Conservation (phyloP, 2,888 invertebrate genomes). For the Leuctra nigra region DNA sequence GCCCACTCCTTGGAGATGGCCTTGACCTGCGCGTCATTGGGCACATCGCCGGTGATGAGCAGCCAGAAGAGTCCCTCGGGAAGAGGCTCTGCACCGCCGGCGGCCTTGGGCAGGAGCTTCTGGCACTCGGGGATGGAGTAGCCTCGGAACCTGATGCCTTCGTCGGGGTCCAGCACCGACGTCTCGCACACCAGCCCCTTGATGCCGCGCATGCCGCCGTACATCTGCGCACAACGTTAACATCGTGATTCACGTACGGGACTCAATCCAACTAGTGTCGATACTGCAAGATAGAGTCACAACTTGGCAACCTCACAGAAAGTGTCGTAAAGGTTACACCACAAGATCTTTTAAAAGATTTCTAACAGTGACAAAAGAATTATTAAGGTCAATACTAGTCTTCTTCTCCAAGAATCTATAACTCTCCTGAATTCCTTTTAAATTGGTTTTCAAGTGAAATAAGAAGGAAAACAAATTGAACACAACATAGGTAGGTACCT, state of each 20-base stretch:
- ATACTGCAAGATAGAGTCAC: too few relatives aligned
- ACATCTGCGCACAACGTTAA: constrained; percentile 22
- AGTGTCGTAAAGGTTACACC: too few relatives aligned
- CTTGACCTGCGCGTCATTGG: constrained; percentile 61
- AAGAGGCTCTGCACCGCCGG: constrained; percentile 73
- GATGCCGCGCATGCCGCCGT: constrained; percentile 95
- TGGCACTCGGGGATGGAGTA: constrained; percentile 91
- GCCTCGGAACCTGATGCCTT: constrained; percentile 92
- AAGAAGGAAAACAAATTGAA: too few relatives aligned
- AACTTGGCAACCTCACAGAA: too few relatives aligned
- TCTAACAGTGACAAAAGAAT: too few relatives aligned
- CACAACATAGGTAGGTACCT: too few relatives aligned
- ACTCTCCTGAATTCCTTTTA: too few relatives aligned
- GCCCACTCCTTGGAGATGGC: constrained; percentile 51
- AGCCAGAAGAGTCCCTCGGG: constrained; percentile 96
- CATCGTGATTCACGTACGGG: constrained; percentile 1
- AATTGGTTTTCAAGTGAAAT: too few relatives aligned
- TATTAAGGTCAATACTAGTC: too few relatives aligned
- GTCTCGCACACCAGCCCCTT: constrained; percentile 93
- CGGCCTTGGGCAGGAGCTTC: constrained; percentile 74
- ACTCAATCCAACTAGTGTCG: too few relatives aligned
- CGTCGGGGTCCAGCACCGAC: constrained; percentile 89
- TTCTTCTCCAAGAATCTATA: too few relatives aligned
- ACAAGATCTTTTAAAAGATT: too few relatives aligned
- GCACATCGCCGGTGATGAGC: constrained; percentile 81